Evolutionary conservation across 2,113 vertebrate genomes (phyloP).

Genomic region (Acrocephalus kingi): DNA sequence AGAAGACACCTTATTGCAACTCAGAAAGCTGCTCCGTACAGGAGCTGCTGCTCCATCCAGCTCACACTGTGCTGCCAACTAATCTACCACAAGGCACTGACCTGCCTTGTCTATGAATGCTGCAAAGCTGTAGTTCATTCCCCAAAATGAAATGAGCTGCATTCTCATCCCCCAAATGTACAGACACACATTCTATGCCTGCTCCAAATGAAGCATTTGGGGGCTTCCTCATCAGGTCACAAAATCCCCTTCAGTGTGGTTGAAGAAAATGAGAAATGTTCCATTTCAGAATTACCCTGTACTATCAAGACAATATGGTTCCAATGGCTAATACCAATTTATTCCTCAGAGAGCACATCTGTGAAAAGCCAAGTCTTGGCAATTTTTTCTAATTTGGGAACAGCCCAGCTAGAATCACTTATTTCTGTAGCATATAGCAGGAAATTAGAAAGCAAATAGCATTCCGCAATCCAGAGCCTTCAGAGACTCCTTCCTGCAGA

Average conservation of each 20-base stretch:
- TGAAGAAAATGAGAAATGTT: background rate
- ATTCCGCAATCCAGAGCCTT: background rate
- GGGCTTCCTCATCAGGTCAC: background rate
- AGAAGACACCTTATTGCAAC: background rate
- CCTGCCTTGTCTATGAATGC: background rate
- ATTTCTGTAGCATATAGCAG: background rate
- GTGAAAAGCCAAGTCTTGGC: background rate
- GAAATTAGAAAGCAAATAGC: background rate
- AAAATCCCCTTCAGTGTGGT: background rate
- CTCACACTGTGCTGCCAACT: background rate
- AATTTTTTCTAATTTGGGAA: background rate
- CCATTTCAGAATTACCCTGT: background rate
- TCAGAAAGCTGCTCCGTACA: background rate
- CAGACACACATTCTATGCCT: background rate
- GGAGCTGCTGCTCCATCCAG: background rate
- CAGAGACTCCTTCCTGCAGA: background rate
- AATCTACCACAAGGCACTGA: background rate
- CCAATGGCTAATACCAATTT: background rate
- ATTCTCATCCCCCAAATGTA: background rate
- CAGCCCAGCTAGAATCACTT: background rate
- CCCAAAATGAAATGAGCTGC: background rate
- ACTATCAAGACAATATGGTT: background rate
- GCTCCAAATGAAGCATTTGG: background rate
- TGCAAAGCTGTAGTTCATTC: background rate
- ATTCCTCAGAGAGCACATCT: background rate